Conservation (phyloP, 2,113 vertebrate genomes). For the Centropristis striata region DNA sequence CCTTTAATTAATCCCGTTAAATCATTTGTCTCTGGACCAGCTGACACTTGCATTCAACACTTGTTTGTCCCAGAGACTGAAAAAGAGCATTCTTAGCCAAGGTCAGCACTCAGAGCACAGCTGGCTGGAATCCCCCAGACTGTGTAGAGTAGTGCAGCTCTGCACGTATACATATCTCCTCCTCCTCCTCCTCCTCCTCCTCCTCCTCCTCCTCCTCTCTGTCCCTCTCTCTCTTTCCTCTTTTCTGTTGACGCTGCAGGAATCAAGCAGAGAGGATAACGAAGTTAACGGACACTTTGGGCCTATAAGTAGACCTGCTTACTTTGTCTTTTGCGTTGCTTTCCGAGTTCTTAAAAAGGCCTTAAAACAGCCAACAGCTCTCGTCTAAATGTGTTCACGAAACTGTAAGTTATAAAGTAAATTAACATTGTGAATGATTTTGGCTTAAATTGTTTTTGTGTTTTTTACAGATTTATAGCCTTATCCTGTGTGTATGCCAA, state of each 20-base stretch:
- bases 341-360: not conserved
- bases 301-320: not conserved
- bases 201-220: conserved; percentile 13
- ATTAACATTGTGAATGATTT: not conserved
- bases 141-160: conserved; percentile 75
- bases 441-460: not conserved
- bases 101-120: conserved; percentile 79
- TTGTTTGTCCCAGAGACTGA: conserved; percentile 69
- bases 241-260: conserved; percentile 54
- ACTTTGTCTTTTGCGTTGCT: not conserved
- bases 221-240: conserved; percentile 39
- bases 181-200: conserved; percentile 39
- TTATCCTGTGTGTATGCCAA: not conserved
- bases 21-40: conserved; percentile 47
- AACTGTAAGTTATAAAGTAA: not conserved
- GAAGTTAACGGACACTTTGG: conserved; percentile 43
- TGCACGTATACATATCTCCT: conserved; percentile 81
- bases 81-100: conserved; percentile 76
- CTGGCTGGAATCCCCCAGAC: conserved; percentile 79
- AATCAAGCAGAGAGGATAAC: conserved; percentile 41
- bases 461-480: not conserved
- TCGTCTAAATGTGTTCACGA: not conserved
- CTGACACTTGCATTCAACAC: conserved; percentile 63
- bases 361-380: not conserved
- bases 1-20: conserved; percentile 39